phyloP scores from a whole-genome alignment of 37 sponge, comb jelly and placozoan species.

The Oopsacas minuta region DNA sequence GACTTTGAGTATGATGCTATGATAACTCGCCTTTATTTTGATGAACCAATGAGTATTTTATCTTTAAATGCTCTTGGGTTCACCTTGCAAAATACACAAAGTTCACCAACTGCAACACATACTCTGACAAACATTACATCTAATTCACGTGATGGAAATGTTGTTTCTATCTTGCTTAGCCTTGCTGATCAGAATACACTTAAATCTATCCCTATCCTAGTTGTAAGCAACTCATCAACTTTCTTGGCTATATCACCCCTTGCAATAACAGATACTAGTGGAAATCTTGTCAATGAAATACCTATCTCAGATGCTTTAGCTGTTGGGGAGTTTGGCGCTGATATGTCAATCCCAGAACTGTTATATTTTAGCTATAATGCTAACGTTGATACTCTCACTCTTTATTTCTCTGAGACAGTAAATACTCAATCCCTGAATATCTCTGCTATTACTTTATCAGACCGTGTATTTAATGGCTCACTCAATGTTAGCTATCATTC shows the following conservation, averaged over 20 bases:
- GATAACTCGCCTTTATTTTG: not conserved
- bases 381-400: slow-evolving; percentile 23
- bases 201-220: not conserved
- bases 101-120: slow-evolving; percentile 31
- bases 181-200: not conserved
- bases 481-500: not conserved
- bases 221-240: not conserved
- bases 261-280: slow-evolving; percentile 47
- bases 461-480: slow-evolving; percentile 21
- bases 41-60: not conserved
- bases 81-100: slow-evolving; percentile 36
- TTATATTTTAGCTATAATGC: slow-evolving; percentile 45
- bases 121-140: slow-evolving; percentile 31
- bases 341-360: slow-evolving; percentile 49
- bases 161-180: not conserved
- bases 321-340: slow-evolving; percentile 31
- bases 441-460: slow-evolving; percentile 41
- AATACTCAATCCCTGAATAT: slow-evolving; percentile 35
- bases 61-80: slow-evolving; percentile 32
- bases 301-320: slow-evolving; percentile 25
- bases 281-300: slow-evolving; percentile 34
- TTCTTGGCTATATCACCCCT: slow-evolving; percentile 29
- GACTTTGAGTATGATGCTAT: slow-evolving; percentile 32
- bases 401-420: slow-evolving; percentile 68
- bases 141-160: not conserved